These are phyloP conservation scores for Tetragnatha versicolor DNA, from an alignment of 1,140 invertebrate genomes.

Conservation along the genomic window DNA sequence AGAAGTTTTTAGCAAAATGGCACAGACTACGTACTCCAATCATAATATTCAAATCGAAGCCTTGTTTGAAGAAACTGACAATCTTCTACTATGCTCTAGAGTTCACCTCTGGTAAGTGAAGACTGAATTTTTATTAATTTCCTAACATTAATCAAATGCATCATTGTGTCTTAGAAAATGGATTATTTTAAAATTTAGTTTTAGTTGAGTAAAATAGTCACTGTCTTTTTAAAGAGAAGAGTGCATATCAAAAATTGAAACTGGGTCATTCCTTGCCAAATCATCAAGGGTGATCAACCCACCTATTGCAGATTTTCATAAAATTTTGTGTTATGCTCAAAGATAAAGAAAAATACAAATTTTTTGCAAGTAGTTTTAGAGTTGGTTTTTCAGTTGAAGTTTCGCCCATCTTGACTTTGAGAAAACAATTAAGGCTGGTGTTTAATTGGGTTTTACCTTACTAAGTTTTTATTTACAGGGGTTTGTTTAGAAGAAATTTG, in stretches of 20 bases:
- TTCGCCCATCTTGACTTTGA: too few relatives aligned
- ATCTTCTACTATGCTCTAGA: slow-evolving; percentile 18
- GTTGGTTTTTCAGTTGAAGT: too few relatives aligned
- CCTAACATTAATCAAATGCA: neutral
- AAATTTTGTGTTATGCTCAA: too few relatives aligned
- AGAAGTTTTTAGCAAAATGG: too few relatives aligned
- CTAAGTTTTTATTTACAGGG: too few relatives aligned
- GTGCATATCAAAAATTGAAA: neutral
- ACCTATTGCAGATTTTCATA: too few relatives aligned
- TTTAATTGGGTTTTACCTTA: too few relatives aligned
- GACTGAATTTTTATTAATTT: neutral
- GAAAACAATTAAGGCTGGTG: too few relatives aligned
- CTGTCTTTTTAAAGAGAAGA: neutral
- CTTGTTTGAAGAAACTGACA: slow-evolving; percentile 43
- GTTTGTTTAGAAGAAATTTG: too few relatives aligned
- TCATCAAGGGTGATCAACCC: neutral
- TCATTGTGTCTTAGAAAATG: neutral
- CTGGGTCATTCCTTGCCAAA: too few relatives aligned
- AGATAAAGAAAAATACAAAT: too few relatives aligned
- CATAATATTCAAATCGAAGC: slow-evolving; percentile 32
- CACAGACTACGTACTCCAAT: slow-evolving; percentile 16
- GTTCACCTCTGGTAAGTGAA: slow-evolving; percentile 23
- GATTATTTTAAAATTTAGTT: neutral
- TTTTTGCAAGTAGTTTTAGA: too few relatives aligned
- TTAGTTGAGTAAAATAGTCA: neutral